A percentile compares a stretch with the other conserved stretches of the same genome.
Conservation (phyloP, 2,113 vertebrate genomes). For the Cebus imitator region DNA sequence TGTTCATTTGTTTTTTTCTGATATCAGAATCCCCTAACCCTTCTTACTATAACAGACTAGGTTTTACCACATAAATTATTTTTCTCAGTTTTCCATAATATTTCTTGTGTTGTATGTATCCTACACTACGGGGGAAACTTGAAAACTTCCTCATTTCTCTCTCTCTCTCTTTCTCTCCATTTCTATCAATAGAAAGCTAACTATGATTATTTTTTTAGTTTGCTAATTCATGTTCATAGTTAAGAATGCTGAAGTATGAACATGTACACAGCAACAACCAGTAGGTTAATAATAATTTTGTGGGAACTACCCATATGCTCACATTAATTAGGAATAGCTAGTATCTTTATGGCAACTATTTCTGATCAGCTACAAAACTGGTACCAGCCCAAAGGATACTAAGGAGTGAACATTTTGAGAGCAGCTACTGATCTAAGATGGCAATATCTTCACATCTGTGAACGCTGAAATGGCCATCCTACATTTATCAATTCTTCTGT, state of each 20-base stretch:
- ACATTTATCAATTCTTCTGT: slow-evolving; percentile 15
- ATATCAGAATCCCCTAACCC: background rate
- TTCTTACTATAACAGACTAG: background rate
- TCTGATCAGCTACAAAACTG: slow-evolving; percentile 49
- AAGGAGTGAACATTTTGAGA: slow-evolving; percentile 33
- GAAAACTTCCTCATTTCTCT: background rate
- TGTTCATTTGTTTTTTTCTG: background rate
- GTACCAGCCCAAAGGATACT: slow-evolving; percentile 27
- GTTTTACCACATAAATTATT: background rate
- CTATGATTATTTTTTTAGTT: background rate
- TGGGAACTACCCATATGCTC: background rate
- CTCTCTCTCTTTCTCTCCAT: background rate
- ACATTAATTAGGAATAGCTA: background rate
- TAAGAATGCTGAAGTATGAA: background rate
- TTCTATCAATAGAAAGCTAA: background rate
- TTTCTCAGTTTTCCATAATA: background rate
- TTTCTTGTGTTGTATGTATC: background rate
- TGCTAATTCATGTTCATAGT: background rate
- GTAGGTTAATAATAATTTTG: slow-evolving; percentile 11
- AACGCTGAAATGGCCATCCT: background rate
- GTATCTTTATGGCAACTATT: background rate
- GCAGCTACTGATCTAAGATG: slow-evolving; percentile 26
- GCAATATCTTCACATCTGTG: slow-evolving; percentile 25
- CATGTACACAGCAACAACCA: background rate
- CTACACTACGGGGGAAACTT: background rate